Evolutionary conservation across 2,113 vertebrate species (phyloP).

Genomic region (Entelurus aequoreus): DNA sequence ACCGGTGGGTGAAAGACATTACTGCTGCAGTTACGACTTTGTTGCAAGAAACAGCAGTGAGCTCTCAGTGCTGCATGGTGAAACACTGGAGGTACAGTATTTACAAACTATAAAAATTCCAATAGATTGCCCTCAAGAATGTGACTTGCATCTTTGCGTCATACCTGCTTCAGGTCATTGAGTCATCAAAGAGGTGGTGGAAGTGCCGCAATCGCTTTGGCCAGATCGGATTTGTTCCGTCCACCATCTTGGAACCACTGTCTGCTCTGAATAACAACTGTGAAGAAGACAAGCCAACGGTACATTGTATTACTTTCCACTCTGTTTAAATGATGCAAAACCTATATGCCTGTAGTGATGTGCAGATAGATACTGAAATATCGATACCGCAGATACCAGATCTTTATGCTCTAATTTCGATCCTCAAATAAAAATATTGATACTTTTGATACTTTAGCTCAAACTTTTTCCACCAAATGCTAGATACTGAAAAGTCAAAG

Average conservation of each 20-base stretch:
- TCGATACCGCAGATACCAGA: no score
- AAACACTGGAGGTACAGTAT: slow-evolving; percentile 73
- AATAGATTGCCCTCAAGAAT: no score
- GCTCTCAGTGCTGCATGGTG: slow-evolving; percentile 79
- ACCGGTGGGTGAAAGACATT: slow-evolving; percentile 49
- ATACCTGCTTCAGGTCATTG: slow-evolving; percentile 58
- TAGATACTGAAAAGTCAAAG: no score
- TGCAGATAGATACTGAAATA: no score
- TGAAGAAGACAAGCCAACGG: slow-evolving; percentile 17
- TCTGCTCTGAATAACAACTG: slow-evolving; percentile 45
- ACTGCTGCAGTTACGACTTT: slow-evolving; percentile 80
- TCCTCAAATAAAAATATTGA: no score
- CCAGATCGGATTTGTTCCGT: slow-evolving; percentile 75
- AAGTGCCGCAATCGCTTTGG: slow-evolving; percentile 73
- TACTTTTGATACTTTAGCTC: no score
- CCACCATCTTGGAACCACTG: slow-evolving; percentile 71
- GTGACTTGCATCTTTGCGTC: neutral
- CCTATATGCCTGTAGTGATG: no score
- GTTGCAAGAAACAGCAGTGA: slow-evolving; percentile 84
- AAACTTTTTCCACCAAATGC: no score
- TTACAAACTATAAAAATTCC: neutral
- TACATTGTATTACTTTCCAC: neutral
- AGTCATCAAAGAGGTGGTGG: slow-evolving; percentile 76
- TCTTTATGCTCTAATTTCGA: no score
- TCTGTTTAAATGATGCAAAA: neutral